Base-by-base conservation (phyloP, 30 jellyfish, hydroid and myxozoan genomes). In the Morbakka virulenta region DNA sequence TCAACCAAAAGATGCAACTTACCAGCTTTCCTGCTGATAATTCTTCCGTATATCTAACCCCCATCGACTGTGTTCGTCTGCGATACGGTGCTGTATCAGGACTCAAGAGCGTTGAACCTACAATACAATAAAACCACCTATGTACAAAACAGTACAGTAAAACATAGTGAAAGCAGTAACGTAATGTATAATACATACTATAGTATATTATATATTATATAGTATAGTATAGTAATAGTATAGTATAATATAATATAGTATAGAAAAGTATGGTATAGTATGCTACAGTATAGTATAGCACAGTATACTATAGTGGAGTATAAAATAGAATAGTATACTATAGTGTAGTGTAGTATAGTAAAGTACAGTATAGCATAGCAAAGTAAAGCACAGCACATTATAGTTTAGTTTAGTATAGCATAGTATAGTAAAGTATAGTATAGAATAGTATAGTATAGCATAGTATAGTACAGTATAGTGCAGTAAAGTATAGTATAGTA, bases 1-100 rank as follows among this genome's bases (percentile, higher is more conserved):
- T 64, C 76, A 64, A n/a, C 25, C 21, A n/a, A n/a, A n/a, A n/a
- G n/a, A n/a, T n/a, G n/a, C n/a, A n/a, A 53, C 96, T 33, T 62
- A 91, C 98, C 79, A 91, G 50, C 71, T 91, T 91, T 24, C 96
- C 98, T 21, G 98, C 96, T 2, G 75, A 49, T 30, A 71, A 23
- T 64, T 73, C 88, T 30, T 83, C 84, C 3, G 95, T 72, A 48
- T 72, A 83, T 34, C 74, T 83, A n/a, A 83, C 88, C 3, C 74
- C 95, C 69, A 74, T 64, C 26, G 95, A 67, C 25, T 68, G 73
- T 63, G 95, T 52, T 72, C 95, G 50, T 22, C 75, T 66, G 13
- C 95, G 73, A 66, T 33, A 28, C 14, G 36, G 36, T 2, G 63
- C 87, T 3, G 79, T 33, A 21, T 78, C 95, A 17, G 93, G 85